phyloP scores from a whole-genome alignment of 92 coral and sea anemone genomes.

The Zoanthus solanderi region DNA sequence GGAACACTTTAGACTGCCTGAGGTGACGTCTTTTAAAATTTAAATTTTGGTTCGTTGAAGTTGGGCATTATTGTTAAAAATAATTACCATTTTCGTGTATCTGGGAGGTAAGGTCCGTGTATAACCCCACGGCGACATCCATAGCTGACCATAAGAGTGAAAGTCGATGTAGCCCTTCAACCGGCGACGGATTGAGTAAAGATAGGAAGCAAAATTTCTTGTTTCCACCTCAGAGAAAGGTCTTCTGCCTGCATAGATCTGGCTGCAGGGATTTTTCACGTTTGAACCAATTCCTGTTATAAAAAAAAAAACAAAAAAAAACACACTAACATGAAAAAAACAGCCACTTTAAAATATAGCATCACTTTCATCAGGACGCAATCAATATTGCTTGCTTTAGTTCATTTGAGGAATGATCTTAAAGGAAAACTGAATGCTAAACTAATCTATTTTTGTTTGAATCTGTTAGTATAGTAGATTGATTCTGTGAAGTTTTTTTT shows the following conservation, averaged over 20 bases:
- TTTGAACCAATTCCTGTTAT: constrained; percentile 74
- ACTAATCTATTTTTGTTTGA: no score
- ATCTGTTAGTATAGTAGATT: no score
- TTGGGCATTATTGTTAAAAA: no score
- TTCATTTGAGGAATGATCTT: no score
- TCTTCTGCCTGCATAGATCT: constrained; percentile 77
- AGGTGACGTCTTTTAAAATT: no score
- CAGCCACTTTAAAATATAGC: no score
- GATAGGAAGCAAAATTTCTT: constrained; percentile 63
- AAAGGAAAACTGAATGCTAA: no score
- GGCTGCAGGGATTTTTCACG: constrained; percentile 72
- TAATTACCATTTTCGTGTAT: constrained; percentile 64
- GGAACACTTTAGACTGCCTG: no score
- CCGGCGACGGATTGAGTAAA: constrained; percentile 68
- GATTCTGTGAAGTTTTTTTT: no score
- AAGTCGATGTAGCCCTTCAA: constrained; percentile 80
- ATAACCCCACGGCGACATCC: constrained; percentile 93
- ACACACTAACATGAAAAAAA: neutral
- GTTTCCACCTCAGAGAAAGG: constrained; percentile 85
- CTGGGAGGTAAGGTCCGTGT: constrained; percentile 69
- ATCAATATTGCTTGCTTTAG: no score
- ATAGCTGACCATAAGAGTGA: constrained; percentile 85
- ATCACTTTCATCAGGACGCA: no score
- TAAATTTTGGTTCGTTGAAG: no score
- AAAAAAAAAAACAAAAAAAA: neutral